Base-by-base conservation (phyloP, 1,140 invertebrate species). In the Dreissena rostriformis region DNA sequence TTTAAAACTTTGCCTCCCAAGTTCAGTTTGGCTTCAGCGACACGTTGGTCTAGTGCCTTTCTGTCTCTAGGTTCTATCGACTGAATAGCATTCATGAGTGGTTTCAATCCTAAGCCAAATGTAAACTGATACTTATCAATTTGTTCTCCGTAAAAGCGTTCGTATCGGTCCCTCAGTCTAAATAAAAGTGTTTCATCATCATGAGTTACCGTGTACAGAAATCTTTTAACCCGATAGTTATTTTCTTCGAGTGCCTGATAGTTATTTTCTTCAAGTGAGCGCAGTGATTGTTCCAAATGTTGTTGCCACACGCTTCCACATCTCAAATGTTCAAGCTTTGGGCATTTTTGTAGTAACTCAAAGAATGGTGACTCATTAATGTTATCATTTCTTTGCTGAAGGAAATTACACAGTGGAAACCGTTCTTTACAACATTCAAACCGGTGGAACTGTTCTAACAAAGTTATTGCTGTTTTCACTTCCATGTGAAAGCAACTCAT, bases 81-180 rank as follows among this genome's bases (percentile, higher is more conserved):
- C n/a, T 80, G 66, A 2, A 61, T 39, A 11, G 78, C 78, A 22
- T 19, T 67, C 78, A 80, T 80, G 15, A 80, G 52, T 39, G 68
- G 78, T 49, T 80, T 80, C 15, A 80, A 51, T 39, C 78, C 78
- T 14, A 80, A 22, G 8, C 78, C 78, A 49, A 70, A 71, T 22
- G 29, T 80, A 29, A 80, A 80, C 26, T 80, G 24, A 29, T 71
- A 80, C 19, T 72, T 72, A 12, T 19, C n/a, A 61, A 71, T 68
- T 26, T n/a, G 10, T 52, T 51, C 66, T 6, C 78, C 78, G 68
- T 80, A 80, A 80, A 80, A 80, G 17, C 68, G 22, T 72, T 80
- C 78, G 24, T 71, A 80, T n/a, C 68, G 63, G 26, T 80, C 78
- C 71, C 78, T 71, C 6, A 72, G 53, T 63, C n/a, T 72, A 0